phyloP scores from a whole-genome alignment of 2,797 vertebrate species.

The Hypotaenidia philippensis region DNA sequence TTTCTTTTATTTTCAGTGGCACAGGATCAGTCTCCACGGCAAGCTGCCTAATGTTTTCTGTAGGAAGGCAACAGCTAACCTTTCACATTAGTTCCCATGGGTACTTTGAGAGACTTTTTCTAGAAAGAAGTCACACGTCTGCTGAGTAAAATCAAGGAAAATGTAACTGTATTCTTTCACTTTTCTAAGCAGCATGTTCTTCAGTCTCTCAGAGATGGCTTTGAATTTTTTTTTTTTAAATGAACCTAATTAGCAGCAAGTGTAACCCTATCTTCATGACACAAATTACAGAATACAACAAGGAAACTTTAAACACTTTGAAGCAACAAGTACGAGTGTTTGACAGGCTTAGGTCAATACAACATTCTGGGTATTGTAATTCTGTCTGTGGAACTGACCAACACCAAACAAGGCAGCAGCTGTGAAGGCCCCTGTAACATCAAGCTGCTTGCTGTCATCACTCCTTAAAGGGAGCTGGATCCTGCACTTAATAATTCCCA shows the following conservation, averaged over 20 bases:
- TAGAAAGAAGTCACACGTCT: slow-evolving; percentile 31
- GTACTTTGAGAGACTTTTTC: slow-evolving; percentile 30
- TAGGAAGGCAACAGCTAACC: slow-evolving; percentile 18
- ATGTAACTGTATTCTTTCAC: not conserved
- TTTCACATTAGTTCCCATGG: slow-evolving; percentile 31
- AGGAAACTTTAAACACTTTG: slow-evolving; percentile 1
- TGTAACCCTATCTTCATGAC: not conserved
- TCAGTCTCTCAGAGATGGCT: not conserved
- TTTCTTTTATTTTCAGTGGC: slow-evolving; percentile 13
- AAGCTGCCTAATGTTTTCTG: not conserved
- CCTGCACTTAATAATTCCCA: not conserved
- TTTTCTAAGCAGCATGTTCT: not conserved
- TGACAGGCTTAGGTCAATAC: not conserved
- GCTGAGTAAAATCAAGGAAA: slow-evolving; percentile 29
- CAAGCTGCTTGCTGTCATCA: slow-evolving; percentile 9
- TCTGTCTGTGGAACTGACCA: not conserved
- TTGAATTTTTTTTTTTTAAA: not conserved
- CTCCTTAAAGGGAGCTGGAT: not conserved
- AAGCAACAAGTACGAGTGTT: not conserved
- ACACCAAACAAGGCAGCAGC: not conserved
- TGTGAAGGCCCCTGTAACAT: slow-evolving; percentile 6
- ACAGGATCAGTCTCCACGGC: not conserved
- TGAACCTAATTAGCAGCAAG: not conserved
- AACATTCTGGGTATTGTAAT: not conserved
- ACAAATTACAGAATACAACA: not conserved